These are phyloP conservation scores for Lithophane socia DNA, from an alignment of 2,888 invertebrate genomes.

Conservation along the genomic window DNA sequence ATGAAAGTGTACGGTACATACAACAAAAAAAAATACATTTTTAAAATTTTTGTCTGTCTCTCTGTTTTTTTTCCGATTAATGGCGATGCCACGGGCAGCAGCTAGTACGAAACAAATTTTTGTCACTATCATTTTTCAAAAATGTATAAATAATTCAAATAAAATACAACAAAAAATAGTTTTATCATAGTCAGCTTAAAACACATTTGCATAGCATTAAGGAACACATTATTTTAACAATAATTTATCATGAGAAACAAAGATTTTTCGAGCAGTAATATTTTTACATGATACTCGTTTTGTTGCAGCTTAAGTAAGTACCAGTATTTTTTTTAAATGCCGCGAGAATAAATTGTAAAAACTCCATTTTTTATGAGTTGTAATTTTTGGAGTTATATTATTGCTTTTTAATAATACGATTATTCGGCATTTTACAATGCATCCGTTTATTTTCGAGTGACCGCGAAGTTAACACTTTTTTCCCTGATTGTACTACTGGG, in stretches of 20 bases:
- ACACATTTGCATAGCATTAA: slow-evolving; percentile 5
- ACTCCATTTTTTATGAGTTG: background rate
- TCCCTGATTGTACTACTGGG: slow-evolving; percentile 5
- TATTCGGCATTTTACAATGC: background rate
- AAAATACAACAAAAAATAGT: background rate
- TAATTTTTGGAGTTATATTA: background rate
- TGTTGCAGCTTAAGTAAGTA: background rate
- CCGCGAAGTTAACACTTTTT: background rate
- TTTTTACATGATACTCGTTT: background rate
- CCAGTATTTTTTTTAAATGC: background rate
- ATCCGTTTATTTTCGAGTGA: background rate
- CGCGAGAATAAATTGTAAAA: no score
- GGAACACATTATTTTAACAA: background rate
- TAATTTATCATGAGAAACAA: background rate
- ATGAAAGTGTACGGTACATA: no score
- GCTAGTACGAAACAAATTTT: background rate
- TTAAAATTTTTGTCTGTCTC: no score
- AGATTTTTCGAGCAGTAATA: background rate
- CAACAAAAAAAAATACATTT: no score
- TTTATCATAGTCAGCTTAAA: slow-evolving; percentile 30
- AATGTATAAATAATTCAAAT: background rate
- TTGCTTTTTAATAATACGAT: background rate
- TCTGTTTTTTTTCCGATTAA: no score
- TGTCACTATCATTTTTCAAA: background rate
- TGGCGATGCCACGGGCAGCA: no score